phyloP scores from a whole-genome alignment of 2,797 vertebrate genomes.

The Brotogeris chrysoptera region DNA sequence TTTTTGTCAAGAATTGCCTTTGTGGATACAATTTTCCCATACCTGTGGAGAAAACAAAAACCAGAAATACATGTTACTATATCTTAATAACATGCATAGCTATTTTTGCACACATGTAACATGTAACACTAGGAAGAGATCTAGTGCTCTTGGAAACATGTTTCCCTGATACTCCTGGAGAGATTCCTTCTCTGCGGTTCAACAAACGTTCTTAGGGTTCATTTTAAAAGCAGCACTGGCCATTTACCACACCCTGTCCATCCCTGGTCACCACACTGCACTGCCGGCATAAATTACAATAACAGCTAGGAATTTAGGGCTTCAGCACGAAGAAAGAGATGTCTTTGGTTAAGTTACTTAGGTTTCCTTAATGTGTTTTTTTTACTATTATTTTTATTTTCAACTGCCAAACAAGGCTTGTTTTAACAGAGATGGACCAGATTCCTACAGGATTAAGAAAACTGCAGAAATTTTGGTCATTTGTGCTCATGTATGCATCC shows the following conservation, averaged over 20 bases:
- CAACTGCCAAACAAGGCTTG: background rate
- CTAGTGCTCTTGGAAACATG: background rate
- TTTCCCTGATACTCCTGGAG: background rate
- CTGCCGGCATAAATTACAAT: background rate
- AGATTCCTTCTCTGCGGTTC: background rate
- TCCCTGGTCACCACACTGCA: background rate
- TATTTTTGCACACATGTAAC: background rate
- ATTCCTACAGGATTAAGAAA: background rate
- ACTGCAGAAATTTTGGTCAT: background rate
- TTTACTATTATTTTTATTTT: background rate
- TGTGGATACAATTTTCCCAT: conserved; percentile 97
- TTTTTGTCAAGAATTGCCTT: conserved; percentile 99
- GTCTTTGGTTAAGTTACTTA: background rate
- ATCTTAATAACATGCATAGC: background rate
- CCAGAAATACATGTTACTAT: conserved; percentile 55
- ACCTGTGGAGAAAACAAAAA: conserved; percentile 80
- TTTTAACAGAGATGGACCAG: background rate
- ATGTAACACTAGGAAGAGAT: background rate
- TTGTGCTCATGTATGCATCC: background rate
- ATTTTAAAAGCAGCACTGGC: background rate
- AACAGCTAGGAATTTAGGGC: background rate
- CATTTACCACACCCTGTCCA: background rate
- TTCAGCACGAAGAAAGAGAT: background rate
- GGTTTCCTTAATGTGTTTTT: background rate
- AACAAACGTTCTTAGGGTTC: background rate